phyloP scores from a whole-genome alignment of 1,140 invertebrate species.

The Tetramorium simillimum region DNA sequence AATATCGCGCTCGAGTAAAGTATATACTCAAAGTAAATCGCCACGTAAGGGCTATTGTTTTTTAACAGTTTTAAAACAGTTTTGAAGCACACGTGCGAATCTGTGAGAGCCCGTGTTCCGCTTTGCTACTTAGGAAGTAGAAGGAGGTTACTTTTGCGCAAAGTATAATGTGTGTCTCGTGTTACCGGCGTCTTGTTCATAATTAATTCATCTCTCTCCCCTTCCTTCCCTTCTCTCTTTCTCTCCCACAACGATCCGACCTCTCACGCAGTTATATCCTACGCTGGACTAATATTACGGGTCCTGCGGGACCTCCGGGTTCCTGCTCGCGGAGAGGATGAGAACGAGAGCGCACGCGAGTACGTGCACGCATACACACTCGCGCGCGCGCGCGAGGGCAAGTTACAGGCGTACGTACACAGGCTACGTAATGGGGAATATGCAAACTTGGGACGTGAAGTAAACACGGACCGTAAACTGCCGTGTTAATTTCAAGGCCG shows the following conservation, averaged over 20 bases:
- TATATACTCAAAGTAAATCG: neutral
- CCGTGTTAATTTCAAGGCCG: conserved; percentile 75
- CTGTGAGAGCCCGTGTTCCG: neutral
- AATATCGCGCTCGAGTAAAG: neutral
- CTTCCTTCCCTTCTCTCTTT: neutral
- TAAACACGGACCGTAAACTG: conserved; percentile 70
- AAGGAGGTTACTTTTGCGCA: conserved; percentile 54
- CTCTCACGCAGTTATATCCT: neutral
- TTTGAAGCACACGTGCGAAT: neutral
- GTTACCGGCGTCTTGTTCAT: conserved; percentile 70
- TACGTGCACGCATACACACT: conserved; percentile 29
- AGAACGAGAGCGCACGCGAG: neutral
- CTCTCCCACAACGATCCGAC: neutral
- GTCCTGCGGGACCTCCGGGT: conserved; percentile 18
- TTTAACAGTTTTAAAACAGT: neutral
- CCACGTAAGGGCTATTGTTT: neutral
- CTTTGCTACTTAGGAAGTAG: conserved; percentile 67
- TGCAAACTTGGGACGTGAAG: conserved; percentile 70
- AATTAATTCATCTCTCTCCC: conserved; percentile 68
- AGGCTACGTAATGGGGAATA: conserved; percentile 68
- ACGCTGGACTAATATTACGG: conserved; percentile 44
- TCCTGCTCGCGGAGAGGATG: neutral
- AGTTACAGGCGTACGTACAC: conserved; percentile 45
- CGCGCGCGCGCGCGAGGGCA: too few species aligned
- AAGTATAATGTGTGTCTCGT: conserved; percentile 72